Percentiles rank a stretch among this genome's conserved stretches.
Evolutionary conservation across 2,113 vertebrate genomes (phyloP).

Genomic region (Pedetes capensis): DNA sequence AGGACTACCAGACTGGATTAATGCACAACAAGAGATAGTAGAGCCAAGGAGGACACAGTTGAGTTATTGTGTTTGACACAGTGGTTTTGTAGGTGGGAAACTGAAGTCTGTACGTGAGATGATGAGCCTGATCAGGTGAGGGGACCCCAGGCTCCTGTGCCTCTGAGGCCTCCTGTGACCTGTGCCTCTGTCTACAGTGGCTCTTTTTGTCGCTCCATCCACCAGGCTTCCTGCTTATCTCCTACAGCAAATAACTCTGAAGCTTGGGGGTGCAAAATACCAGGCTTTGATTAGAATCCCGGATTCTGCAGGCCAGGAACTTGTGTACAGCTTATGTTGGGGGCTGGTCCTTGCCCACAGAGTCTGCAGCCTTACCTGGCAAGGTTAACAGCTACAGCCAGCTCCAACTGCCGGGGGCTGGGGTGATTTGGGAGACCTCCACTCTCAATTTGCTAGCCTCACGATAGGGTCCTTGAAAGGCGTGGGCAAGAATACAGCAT

Average conservation of each 20-base stretch:
- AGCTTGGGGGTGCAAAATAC: rapidly evolving
- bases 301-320: not conserved
- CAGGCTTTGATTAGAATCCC: too few species aligned
- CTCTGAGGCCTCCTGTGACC: too few species aligned
- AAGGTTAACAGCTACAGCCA: not conserved
- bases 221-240: rapidly evolving
- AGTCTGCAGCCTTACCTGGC: not conserved
- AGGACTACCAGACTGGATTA: not conserved
- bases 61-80: not conserved
- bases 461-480: not conserved
- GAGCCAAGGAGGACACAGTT: not conserved
- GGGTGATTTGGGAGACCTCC: not conserved
- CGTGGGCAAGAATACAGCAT: not conserved
- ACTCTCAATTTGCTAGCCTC: not conserved
- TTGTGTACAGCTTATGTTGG: rapidly evolving
- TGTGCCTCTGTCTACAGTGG: rapidly evolving
- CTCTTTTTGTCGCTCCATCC: not conserved
- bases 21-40: not conserved
- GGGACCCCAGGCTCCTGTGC: rapidly evolving
- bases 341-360: rapidly evolving
- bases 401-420: not conserved
- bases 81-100: not conserved
- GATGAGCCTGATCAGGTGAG: rapidly evolving
- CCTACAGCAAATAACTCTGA: rapidly evolving
- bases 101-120: not conserved